Conservation (phyloP, 1,140 invertebrate genomes). For the Hypsibius dujardini region DNA sequence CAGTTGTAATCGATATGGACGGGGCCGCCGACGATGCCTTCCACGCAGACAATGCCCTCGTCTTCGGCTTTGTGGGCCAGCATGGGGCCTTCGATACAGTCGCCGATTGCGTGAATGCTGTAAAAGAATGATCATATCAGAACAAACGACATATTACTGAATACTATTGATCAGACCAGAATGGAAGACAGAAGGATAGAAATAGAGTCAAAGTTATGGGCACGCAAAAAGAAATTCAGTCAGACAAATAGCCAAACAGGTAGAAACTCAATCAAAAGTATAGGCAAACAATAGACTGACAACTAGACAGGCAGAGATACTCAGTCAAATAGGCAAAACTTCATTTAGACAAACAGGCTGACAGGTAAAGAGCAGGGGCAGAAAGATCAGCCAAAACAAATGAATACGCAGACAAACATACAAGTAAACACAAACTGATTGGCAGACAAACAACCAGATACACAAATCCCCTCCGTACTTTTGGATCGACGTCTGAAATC, state of each 20-base stretch:
- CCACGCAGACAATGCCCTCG: conserved; percentile 90
- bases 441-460: too few relatives aligned
- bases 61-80: conserved; percentile 99
- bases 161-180: conserved; percentile 29
- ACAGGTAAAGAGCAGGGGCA: conserved; percentile 3
- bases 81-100: conserved; percentile 97
- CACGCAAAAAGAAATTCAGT: too few relatives aligned
- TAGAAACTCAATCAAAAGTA: too few relatives aligned
- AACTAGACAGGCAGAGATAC: too few relatives aligned
- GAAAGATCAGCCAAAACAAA: too few relatives aligned
- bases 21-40: conserved; percentile 75
- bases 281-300: too few relatives aligned
- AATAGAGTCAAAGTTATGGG: too few relatives aligned
- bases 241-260: too few relatives aligned
- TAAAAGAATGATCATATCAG: conserved; percentile 27
- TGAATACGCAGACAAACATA: too few relatives aligned
- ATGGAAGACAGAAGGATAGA: too few relatives aligned
- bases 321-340: conserved; percentile 20
- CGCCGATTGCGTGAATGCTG: conserved; percentile 94
- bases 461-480: conserved; percentile 48
- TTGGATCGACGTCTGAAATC: conserved; percentile 87
- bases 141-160: conserved; percentile 18
- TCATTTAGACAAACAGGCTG: neutral
- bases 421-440: too few relatives aligned
- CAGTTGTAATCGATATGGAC: conserved; percentile 99